Base-by-base conservation (phyloP, 2,888 invertebrate species). In the Drosophila leonis region DNA sequence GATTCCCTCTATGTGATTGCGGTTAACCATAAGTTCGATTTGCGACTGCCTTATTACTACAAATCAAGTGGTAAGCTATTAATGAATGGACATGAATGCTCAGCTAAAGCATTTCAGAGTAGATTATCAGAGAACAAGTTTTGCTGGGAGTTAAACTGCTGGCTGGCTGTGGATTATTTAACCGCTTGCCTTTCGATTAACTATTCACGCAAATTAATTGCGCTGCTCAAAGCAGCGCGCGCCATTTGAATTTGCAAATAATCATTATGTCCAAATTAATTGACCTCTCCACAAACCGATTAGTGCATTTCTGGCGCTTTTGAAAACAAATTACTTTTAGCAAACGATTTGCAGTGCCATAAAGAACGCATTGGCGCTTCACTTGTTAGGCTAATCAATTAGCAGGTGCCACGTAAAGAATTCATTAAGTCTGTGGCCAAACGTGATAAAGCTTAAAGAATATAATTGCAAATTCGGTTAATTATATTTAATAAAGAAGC, bases 241-340 rank as follows among this genome's bases (percentile, higher is more conserved):
- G 29, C 31, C 49, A 31, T 49, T 49, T 49, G 49, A 12, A 4
- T 2, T 31, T 18, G 49, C 49, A 33, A 49, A 49, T 49, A 49
- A 49, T 49, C 31, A 49, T 49, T 49, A 49, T 33, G 18, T 13
- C 31, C 13, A 49, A 49, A 49, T 33, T 49, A 49, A 49, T 49
- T 49, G 31, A 49, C 4, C 33, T 49, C 49, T 33, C 20, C 49
- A 8, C 8, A 31, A 49, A 31, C 18, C 31, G 49, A 49, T 49
- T 49, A 33, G 18, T 49, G 31, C 18, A 49, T 4, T 49, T 33
- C 13, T 12, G 13, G 8, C 31, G 13, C 29, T 20, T 41, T 6
- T 18, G 29, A 12, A 41, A 41, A 13, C 13, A 10, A 13, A 55
- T 55, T 29, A 18, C 7, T 13, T 29, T 41, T 39, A 6, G 39